Evolutionary conservation across 2,888 invertebrate genomes (phyloP).

Genomic region (Zygogramma bicolorata): DNA sequence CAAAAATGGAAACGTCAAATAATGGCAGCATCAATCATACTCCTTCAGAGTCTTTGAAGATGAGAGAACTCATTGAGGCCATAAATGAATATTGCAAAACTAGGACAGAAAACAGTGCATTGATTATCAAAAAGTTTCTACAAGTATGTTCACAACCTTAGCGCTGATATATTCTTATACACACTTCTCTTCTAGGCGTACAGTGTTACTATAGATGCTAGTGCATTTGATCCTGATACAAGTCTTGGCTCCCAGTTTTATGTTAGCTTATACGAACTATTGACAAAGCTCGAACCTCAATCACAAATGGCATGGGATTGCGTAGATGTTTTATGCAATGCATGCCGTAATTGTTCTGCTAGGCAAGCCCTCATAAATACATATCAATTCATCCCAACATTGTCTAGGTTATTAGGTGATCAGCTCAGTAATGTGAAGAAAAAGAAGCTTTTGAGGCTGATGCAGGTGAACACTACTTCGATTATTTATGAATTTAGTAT

Average conservation of each 20-base stretch:
- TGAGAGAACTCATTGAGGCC: conserved; percentile 37
- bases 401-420: conserved; percentile 73
- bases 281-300: conserved; percentile 71
- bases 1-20: conserved; percentile 32
- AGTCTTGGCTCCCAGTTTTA: conserved; percentile 77
- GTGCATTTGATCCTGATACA: conserved; percentile 76
- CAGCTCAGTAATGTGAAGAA: conserved; percentile 75
- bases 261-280: conserved; percentile 75
- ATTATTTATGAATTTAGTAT: not conserved
- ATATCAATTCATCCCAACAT: conserved; percentile 77
- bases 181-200: conserved; percentile 69
- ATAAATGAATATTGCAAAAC: conserved; percentile 51
- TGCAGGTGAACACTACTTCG: conserved; percentile 74
- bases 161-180: not conserved
- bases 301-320: conserved; percentile 76
- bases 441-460: conserved; percentile 72
- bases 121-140: conserved; percentile 51
- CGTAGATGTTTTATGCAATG: conserved; percentile 74
- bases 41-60: conserved; percentile 29
- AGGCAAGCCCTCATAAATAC: conserved; percentile 76
- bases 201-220: conserved; percentile 74
- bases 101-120: conserved; percentile 46
- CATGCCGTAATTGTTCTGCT: conserved; percentile 74
- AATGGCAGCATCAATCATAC: conserved; percentile 27
- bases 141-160: conserved; percentile 45